Base-by-base conservation (phyloP, 2,113 vertebrate genomes). In the Cephalopterus ornatus region DNA sequence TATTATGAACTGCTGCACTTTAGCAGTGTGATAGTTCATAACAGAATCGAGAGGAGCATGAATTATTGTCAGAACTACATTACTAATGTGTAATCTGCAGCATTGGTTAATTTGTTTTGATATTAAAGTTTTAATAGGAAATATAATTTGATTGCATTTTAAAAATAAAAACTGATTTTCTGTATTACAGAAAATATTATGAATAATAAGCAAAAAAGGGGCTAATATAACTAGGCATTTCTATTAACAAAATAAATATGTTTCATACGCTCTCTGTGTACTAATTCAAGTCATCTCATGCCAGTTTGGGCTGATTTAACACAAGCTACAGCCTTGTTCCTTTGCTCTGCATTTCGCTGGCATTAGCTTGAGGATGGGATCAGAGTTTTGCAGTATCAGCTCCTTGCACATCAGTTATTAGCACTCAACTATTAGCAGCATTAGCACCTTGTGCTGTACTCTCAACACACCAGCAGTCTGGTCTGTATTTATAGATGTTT, bases 71-170 rank as follows among this genome's bases (percentile, higher is more conserved):
- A 92, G 94, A 97, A 97, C 88, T 93, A 91, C 81, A 93, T 98
- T 97, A 97, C 92, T 97, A 97, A 98, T 97, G 95, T 94, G 95
- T 98, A 98, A 98, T 97, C 97, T 93, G 59, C 97, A 98, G 79
- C 96, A 93, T 79, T 97, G 97, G 97, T 98, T 98, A 98, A 98
- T 98, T 98, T 98, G 97, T 96, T 94, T 98, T 92, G 96, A 97
- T 98, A 98, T 98, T 98, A 97, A 98, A 97, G 76, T 98, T 98
- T 98, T 98, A 98, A 98, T 98, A 98, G 98, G 94, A 98, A 98
- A 98, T 97, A 97, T 96, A 96, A 98, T 98, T 98, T 98, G 97
- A 98, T 97, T 96, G 97, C 97, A 96, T 98, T 98, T 97, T 92
- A 95, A 96, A 97, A 98, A 97, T 98, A 98, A 97, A 97, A 97